Conservation (phyloP, 1,140 invertebrate species). For the Mamestra configurata region DNA sequence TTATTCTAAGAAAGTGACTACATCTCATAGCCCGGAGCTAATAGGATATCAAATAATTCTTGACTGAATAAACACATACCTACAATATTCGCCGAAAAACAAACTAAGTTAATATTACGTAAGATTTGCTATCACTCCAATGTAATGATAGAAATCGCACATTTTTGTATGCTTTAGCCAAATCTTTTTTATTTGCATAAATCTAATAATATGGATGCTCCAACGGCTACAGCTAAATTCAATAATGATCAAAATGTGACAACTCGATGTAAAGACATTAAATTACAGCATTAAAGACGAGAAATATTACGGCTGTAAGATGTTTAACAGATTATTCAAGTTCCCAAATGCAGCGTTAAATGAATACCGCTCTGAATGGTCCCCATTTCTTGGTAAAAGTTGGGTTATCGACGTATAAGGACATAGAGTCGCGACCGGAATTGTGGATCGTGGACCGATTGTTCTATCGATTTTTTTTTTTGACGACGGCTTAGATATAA, state of each 20-base stretch:
- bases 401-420: neutral
- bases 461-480: too few relatives aligned
- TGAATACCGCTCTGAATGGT: neutral
- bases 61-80: neutral
- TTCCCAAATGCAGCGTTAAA: neutral
- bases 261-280: too few relatives aligned
- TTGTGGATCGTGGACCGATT: too few relatives aligned
- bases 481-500: too few relatives aligned
- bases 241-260: too few relatives aligned
- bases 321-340: neutral
- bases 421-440: neutral
- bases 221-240: neutral
- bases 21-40: neutral
- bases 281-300: too few relatives aligned
- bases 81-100: neutral
- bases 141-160: conserved; percentile 12
- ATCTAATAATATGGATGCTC: conserved; percentile 6
- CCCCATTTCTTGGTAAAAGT: neutral
- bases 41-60: conserved; percentile 13
- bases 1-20: conserved; percentile 3
- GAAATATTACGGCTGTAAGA: neutral
- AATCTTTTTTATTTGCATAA: neutral
- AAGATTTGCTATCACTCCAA: neutral
- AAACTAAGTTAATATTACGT: neutral
- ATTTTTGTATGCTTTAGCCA: neutral